Conservation (phyloP, 2,888 invertebrate species). For the Meiosimyza platycephala region DNA sequence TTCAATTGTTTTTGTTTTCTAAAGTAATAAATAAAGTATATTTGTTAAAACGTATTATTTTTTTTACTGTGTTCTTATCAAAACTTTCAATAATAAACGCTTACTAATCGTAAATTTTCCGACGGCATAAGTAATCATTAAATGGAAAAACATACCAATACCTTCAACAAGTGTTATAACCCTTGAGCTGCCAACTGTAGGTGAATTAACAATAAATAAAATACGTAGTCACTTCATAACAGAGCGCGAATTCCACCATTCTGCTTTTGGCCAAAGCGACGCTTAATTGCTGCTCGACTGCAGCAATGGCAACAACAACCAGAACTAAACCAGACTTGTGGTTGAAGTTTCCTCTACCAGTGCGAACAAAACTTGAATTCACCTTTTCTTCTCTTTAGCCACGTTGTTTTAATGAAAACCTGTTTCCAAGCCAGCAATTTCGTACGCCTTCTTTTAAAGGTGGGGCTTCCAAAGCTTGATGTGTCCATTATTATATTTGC, state of each 20-base stretch:
- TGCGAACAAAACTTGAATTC: constrained; percentile 14
- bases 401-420: constrained; percentile 7
- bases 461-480: not conserved
- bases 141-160: not conserved
- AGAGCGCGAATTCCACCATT: constrained; percentile 11
- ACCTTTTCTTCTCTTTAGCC: constrained; percentile 8
- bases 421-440: constrained; percentile 5
- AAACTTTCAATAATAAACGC: too few species aligned
- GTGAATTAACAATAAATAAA: constrained; percentile 24
- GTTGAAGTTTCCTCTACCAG: constrained; percentile 6
- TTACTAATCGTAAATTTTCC: not conserved
- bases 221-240: not conserved
- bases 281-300: not conserved
- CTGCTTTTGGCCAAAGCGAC: too few species aligned
- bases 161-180: constrained; percentile 13
- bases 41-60: too few species aligned
- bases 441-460: constrained; percentile 1
- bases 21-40: too few species aligned
- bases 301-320: not conserved
- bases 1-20: too few species aligned
- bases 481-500: constrained; percentile 1
- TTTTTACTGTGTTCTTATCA: too few species aligned
- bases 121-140: constrained; percentile 2
- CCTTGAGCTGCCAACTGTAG: constrained; percentile 14
- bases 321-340: not conserved